Conservation (phyloP, 2,888 invertebrate species). For the Scaeva pyrastri region DNA sequence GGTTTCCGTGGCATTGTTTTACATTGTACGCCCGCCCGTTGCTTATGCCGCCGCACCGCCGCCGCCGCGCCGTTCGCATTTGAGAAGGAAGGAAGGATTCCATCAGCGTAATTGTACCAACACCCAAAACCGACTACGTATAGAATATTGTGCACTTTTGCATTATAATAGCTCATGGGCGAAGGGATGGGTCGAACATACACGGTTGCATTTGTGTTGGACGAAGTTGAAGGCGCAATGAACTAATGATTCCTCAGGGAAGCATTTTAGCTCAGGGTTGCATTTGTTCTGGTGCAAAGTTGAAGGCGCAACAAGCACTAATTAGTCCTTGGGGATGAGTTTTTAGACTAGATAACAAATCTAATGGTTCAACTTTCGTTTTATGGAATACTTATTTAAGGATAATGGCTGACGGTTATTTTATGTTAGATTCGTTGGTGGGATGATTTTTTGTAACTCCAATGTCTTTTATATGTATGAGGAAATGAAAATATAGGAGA, state of each 20-base stretch:
- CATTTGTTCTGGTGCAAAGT: neutral
- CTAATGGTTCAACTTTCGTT: neutral
- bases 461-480: too few relatives aligned
- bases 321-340: neutral
- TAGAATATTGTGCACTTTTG: slow-evolving; percentile 65
- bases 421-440: too few relatives aligned
- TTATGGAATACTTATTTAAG: too few relatives aligned
- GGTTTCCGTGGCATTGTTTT: slow-evolving; percentile 70
- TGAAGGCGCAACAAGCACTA: neutral
- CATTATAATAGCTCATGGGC: slow-evolving; percentile 60
- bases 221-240: neutral
- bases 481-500: too few relatives aligned
- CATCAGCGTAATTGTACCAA: slow-evolving; percentile 73
- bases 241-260: slow-evolving; percentile 11
- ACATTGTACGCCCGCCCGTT: neutral
- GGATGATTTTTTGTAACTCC: too few relatives aligned
- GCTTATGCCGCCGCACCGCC: too few relatives aligned
- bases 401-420: too few relatives aligned
- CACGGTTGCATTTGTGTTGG: slow-evolving; percentile 18
- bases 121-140: slow-evolving; percentile 63
- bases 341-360: neutral
- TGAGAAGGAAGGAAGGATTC: slow-evolving; percentile 60
- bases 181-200: slow-evolving; percentile 6
- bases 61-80: neutral
- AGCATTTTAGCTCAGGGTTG: slow-evolving; percentile 5